Evolutionary conservation across 1,140 invertebrate genomes (phyloP).

Genomic region (Apis dorsata): DNA sequence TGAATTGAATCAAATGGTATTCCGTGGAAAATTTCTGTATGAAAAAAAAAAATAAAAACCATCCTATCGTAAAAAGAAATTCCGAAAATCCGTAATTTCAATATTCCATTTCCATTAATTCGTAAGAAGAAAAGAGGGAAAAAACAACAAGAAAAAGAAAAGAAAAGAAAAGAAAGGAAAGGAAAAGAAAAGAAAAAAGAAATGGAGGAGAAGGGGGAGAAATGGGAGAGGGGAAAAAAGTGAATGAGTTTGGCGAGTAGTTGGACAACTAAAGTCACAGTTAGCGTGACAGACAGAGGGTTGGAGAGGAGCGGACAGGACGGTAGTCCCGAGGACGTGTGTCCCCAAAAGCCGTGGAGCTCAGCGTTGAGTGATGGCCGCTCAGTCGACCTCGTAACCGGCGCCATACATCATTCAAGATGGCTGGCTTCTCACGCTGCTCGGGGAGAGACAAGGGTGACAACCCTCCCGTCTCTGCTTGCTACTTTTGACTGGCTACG

Average conservation of each 20-base stretch:
- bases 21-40: too few species aligned
- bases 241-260: neutral
- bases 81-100: too few species aligned
- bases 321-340: conserved; percentile 61
- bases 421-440: conserved; percentile 76
- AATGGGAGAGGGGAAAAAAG: neutral
- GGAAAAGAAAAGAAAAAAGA: neutral
- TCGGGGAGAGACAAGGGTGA: conserved; percentile 73
- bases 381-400: conserved; percentile 79
- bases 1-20: too few species aligned
- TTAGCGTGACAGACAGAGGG: conserved; percentile 48
- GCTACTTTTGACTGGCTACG: conserved; percentile 71
- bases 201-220: too few species aligned
- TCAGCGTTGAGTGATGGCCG: conserved; percentile 79
- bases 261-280: conserved; percentile 18
- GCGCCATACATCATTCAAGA: conserved; percentile 81
- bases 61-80: too few species aligned
- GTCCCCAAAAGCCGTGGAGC: conserved; percentile 68
- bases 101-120: neutral
- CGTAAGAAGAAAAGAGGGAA: too few species aligned
- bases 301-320: conserved; percentile 59
- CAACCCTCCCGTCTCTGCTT: conserved; percentile 70
- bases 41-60: too few species aligned
- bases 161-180: neutral
- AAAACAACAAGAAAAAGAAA: neutral